Percentiles rank a stretch among this genome's conserved stretches.
phyloP scores from a whole-genome alignment of 2,888 invertebrate species.

The Epicampocera succincta region DNA sequence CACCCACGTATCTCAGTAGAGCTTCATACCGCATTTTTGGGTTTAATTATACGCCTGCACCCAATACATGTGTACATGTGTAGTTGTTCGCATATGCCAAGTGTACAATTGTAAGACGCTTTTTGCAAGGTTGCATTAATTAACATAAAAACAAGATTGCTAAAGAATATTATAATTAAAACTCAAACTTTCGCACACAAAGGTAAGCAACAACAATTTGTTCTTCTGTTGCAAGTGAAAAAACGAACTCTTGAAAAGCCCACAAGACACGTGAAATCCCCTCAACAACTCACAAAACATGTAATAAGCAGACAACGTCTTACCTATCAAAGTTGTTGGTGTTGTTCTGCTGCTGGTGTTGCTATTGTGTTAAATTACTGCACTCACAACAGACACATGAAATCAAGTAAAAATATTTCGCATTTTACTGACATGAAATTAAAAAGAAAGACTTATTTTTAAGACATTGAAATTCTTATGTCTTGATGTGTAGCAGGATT shows the following conservation, averaged over 20 bases:
- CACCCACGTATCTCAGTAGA: background rate
- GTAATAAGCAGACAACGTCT: slow-evolving; percentile 35
- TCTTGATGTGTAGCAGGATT: slow-evolving; percentile 28
- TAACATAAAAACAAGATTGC: slow-evolving; percentile 66
- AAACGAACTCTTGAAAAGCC: slow-evolving; percentile 59
- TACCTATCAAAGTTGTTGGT: slow-evolving; percentile 30
- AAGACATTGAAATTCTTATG: slow-evolving; percentile 58
- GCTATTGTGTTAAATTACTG: slow-evolving; percentile 47
- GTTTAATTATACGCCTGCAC: background rate
- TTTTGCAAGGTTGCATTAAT: slow-evolving; percentile 71
- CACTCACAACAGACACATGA: slow-evolving; percentile 15
- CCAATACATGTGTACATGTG: slow-evolving; percentile 10
- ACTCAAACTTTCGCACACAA: slow-evolving; percentile 48
- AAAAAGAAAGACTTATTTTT: background rate
- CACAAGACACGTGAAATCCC: slow-evolving; percentile 62
- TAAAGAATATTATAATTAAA: slow-evolving; percentile 62
- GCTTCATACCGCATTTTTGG: background rate
- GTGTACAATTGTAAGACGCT: slow-evolving; percentile 41
- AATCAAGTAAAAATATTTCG: slow-evolving; percentile 27
- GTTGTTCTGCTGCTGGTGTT: slow-evolving; percentile 14
- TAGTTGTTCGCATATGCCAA: slow-evolving; percentile 33
- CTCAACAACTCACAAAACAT: slow-evolving; percentile 44
- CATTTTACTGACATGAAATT: slow-evolving; percentile 33
- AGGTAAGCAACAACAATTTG: slow-evolving; percentile 23
- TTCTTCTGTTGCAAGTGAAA: slow-evolving; percentile 15